Conservation (phyloP, 2,888 invertebrate species). For the Horisme vitalbata region DNA sequence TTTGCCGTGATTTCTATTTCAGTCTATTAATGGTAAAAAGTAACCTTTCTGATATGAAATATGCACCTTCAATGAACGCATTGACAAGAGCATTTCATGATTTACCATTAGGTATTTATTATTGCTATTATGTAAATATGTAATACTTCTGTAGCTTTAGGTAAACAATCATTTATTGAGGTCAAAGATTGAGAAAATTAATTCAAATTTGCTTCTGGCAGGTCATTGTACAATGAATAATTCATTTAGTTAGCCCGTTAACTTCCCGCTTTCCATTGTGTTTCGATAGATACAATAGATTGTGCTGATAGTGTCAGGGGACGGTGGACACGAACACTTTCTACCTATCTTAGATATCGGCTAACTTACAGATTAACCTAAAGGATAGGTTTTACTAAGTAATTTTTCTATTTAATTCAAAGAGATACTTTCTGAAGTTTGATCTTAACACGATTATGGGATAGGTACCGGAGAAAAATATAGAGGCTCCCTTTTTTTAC, state of each 20-base stretch:
- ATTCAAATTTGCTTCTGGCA: conserved; percentile 46
- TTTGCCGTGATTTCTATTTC: background rate
- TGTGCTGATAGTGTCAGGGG: conserved; percentile 30
- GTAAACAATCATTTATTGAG: conserved; percentile 15
- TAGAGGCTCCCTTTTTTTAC: no score
- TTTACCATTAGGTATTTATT: no score
- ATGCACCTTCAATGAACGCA: no score
- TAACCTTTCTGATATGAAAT: no score
- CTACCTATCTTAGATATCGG: conserved; percentile 3
- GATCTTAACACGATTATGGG: no score
- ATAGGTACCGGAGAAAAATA: no score
- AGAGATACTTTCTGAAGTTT: no score
- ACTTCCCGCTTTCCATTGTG: conserved; percentile 37
- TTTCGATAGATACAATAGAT: conserved; percentile 44
- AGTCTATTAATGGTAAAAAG: no score
- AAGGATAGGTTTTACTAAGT: no score
- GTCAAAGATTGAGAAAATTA: conserved; percentile 39
- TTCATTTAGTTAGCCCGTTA: conserved; percentile 51
- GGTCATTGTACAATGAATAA: conserved; percentile 50
- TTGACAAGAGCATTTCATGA: no score
- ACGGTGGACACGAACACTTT: conserved; percentile 23
- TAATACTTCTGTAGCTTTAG: background rate
- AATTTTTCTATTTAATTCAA: no score
- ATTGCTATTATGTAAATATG: no score
- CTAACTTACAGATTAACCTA: background rate